Percentiles rank a stretch among this genome's conserved stretches.
Conservation (phyloP, 2,888 invertebrate genomes). For the Thymelicus lineola region DNA sequence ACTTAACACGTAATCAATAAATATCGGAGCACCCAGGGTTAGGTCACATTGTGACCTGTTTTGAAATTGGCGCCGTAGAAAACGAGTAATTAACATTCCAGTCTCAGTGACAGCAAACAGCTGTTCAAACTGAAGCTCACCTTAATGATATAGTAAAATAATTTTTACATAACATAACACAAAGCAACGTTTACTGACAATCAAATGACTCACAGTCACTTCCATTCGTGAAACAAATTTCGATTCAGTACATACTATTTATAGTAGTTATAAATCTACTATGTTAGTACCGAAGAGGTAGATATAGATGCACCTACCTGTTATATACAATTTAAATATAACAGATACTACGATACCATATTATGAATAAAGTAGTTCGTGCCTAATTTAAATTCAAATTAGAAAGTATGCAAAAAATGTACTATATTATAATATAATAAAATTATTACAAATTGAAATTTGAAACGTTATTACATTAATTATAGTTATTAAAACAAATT, state of each 20-base stretch:
- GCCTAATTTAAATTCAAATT: background rate
- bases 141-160: conserved; percentile 54
- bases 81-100: conserved; percentile 16
- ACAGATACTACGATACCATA: no score
- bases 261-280: no score
- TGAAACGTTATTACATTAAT: background rate
- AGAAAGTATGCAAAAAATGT: background rate
- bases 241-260: background rate
- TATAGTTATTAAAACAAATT: background rate
- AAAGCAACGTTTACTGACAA: conserved; percentile 46
- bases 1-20: no score
- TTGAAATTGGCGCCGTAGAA: conserved; percentile 5
- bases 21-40: no score
- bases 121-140: conserved; percentile 61
- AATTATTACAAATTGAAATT: no score
- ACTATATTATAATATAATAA: no score
- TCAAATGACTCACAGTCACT: conserved; percentile 52
- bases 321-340: no score
- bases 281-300: no score
- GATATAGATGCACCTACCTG: no score
- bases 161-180: conserved; percentile 48
- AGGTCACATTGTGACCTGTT: conserved; percentile 21
- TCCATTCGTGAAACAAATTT: conserved; percentile 8
- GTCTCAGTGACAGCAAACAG: conserved; percentile 46
- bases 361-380: background rate